Conservation (phyloP, 2,888 invertebrate genomes). For the Hipparchia semele region DNA sequence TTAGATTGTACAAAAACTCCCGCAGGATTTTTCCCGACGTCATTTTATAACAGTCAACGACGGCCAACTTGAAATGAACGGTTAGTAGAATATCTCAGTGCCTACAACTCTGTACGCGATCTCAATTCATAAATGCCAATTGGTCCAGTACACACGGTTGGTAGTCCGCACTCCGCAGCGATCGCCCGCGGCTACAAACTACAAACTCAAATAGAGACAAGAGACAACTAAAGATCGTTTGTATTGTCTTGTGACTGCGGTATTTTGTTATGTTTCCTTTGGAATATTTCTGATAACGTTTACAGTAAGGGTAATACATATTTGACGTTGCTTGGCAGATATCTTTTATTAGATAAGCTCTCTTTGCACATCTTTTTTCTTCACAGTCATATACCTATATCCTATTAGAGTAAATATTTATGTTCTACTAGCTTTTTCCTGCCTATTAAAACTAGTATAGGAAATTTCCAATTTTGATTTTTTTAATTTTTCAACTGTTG, state of each 20-base stretch:
- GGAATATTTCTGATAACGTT: background rate
- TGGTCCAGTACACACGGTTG: background rate
- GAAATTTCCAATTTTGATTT: too few relatives aligned
- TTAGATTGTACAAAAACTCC: too few relatives aligned
- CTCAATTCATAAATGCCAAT: background rate
- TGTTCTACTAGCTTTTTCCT: too few relatives aligned
- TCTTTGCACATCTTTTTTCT: too few relatives aligned
- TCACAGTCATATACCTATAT: too few relatives aligned
- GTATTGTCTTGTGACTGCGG: background rate
- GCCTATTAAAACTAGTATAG: too few relatives aligned
- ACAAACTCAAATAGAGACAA: conserved; percentile 3
- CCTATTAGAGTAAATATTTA: too few relatives aligned
- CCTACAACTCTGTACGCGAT: background rate
- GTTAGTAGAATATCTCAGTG: background rate
- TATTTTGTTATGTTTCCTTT: background rate
- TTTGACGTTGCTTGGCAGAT: background rate
- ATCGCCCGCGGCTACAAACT: conserved; percentile 4
- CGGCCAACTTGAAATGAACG: too few relatives aligned
- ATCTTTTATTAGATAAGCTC: background rate
- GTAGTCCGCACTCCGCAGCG: background rate
- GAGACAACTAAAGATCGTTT: conserved; percentile 6
- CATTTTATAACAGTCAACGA: too few relatives aligned
- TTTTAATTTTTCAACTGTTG: too few relatives aligned
- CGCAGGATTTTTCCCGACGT: too few relatives aligned
- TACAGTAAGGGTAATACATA: background rate